Percentiles rank a stretch among this genome's conserved stretches.
Evolutionary conservation across 2,113 vertebrate genomes (phyloP).

Genomic region (Carassius auratus): DNA sequence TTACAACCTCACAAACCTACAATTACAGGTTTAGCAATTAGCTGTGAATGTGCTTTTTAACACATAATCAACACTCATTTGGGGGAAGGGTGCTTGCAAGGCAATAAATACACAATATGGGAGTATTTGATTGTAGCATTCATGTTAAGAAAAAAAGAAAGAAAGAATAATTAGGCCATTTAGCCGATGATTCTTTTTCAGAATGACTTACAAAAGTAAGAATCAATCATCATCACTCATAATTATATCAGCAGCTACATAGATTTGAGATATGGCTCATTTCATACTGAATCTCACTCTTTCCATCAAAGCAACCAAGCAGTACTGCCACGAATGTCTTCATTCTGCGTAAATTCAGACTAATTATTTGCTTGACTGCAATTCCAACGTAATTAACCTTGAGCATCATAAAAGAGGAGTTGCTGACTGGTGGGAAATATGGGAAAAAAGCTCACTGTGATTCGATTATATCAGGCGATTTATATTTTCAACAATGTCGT

Average conservation of each 20-base stretch:
- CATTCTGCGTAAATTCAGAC: slow-evolving; percentile 60
- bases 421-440: slow-evolving; percentile 69
- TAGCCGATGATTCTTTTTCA: not conserved
- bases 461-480: slow-evolving; percentile 69
- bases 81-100: not conserved
- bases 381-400: slow-evolving; percentile 70
- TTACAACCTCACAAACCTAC: slow-evolving; percentile 18
- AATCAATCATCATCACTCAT: slow-evolving; percentile 62
- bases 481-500: slow-evolving; percentile 61
- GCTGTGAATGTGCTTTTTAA: slow-evolving; percentile 37
- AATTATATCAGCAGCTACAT: slow-evolving; percentile 65
- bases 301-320: slow-evolving; percentile 47
- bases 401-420: slow-evolving; percentile 64
- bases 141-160: not conserved
- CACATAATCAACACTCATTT: slow-evolving; percentile 39
- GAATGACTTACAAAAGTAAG: slow-evolving; percentile 44
- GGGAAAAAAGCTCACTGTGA: slow-evolving; percentile 63
- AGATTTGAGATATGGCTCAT: slow-evolving; percentile 66
- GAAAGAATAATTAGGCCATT: not conserved
- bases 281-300: slow-evolving; percentile 32
- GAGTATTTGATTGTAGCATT: not conserved
- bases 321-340: slow-evolving; percentile 50
- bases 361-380: slow-evolving; percentile 59
- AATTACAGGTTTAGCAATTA: slow-evolving; percentile 50
- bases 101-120: not conserved